These are phyloP conservation scores for Cheracebus regulus DNA, from an alignment of 2,797 vertebrate genomes.

Conservation along the genomic window DNA sequence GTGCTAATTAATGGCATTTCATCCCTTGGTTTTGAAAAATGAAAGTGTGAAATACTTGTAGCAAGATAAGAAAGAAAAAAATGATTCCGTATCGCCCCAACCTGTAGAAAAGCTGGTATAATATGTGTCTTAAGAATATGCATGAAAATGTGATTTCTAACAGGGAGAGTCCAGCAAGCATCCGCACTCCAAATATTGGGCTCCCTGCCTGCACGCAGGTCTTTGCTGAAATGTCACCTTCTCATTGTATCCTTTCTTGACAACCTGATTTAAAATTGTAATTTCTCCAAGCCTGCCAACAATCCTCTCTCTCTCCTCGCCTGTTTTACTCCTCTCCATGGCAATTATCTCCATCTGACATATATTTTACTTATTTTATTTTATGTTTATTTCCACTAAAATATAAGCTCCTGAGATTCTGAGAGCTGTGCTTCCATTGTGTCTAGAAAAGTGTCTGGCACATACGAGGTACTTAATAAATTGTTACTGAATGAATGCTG, in stretches of 20 bases:
- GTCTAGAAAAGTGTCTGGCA: not conserved
- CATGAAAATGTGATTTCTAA: conserved; percentile 26
- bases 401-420: not conserved
- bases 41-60: not conserved
- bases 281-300: not conserved
- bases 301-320: not conserved
- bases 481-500: conserved; percentile 9
- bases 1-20: not conserved
- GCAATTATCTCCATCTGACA: not conserved
- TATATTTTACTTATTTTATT: conserved; percentile 27
- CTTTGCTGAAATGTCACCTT: not conserved
- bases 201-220: not conserved
- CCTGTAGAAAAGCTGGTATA: not conserved
- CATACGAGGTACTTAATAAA: conserved; percentile 27
- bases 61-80: conserved; percentile 19
- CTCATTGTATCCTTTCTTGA: not conserved
- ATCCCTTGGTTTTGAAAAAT: not conserved
- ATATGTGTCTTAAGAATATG: not conserved
- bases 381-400: conserved; percentile 41
- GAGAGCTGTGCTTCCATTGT: not conserved
- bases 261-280: not conserved
- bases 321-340: not conserved
- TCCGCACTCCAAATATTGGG: not conserved
- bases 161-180: not conserved
- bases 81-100: not conserved